A percentile compares a stretch with the other conserved stretches of the same genome.
Conservation (phyloP, 1,140 invertebrate species). For the Drosophila murphyi region DNA sequence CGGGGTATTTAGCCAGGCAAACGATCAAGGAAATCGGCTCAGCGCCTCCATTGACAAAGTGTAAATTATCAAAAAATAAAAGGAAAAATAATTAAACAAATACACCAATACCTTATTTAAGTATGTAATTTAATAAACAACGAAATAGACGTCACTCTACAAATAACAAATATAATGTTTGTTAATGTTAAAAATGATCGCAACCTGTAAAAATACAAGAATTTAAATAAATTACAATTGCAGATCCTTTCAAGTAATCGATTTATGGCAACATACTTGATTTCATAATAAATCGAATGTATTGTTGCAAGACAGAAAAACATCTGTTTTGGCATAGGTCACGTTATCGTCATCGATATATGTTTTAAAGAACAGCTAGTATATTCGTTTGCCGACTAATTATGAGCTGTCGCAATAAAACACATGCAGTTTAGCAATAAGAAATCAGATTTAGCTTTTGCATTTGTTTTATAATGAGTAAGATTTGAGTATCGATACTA, state of each 20-base stretch:
- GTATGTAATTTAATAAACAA: no score
- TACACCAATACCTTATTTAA: not conserved
- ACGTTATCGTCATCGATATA: not conserved
- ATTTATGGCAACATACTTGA: no score
- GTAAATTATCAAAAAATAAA: constrained; percentile 9
- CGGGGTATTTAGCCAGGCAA: constrained; percentile 88
- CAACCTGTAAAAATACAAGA: no score
- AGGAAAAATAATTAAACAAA: not conserved
- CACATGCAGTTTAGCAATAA: not conserved
- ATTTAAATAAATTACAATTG: no score
- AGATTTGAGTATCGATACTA: constrained; percentile 15
- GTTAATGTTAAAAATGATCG: no score
- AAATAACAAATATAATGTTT: no score
- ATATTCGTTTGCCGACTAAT: not conserved
- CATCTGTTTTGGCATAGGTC: not conserved
- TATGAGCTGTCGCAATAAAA: not conserved
- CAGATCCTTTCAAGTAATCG: no score
- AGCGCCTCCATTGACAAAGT: constrained; percentile 13
- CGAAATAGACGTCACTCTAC: no score
- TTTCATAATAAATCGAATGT: no score
- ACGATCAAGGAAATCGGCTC: not conserved
- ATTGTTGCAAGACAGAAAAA: not conserved
- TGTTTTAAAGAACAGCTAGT: not conserved
- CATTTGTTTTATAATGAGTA: not conserved
- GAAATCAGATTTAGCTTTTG: not conserved